phyloP scores from a whole-genome alignment of 2,113 vertebrate genomes.

The Perognathus longimembris region DNA sequence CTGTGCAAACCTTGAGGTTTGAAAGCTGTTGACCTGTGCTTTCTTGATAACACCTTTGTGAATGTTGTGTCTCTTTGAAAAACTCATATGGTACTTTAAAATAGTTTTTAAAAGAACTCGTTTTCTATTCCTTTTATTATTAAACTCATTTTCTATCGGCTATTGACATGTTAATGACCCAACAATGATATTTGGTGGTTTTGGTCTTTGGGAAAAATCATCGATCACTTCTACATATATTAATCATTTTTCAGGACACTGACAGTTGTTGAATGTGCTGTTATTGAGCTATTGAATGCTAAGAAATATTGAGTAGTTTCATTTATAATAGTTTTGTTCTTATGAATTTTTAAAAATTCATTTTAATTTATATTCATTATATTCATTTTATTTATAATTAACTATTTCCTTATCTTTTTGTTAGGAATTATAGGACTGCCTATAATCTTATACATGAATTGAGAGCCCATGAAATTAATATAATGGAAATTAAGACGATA shows the following conservation, averaged over 20 bases:
- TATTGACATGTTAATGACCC: not conserved
- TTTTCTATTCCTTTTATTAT: not conserved
- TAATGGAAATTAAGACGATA: slow-evolving; percentile 99
- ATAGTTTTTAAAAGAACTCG: not conserved
- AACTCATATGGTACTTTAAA: not conserved
- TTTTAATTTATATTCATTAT: too few relatives aligned
- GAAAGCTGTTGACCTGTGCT: not conserved
- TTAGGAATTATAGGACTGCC: slow-evolving; percentile 96
- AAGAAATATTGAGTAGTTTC: slow-evolving; percentile 43
- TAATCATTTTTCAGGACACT: slow-evolving; percentile 11
- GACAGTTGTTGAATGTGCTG: not conserved
- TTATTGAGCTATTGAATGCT: not conserved
- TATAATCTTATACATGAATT: slow-evolving; percentile 97
- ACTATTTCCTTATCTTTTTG: slow-evolving; percentile 32
- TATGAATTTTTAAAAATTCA: slow-evolving; percentile 35
- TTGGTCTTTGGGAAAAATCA: slow-evolving; percentile 13
- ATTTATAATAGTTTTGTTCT: slow-evolving; percentile 41
- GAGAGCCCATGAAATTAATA: slow-evolving; percentile 97
- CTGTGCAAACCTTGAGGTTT: not conserved
- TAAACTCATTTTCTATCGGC: not conserved
- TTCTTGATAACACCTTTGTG: not conserved
- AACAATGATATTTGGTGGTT: not conserved
- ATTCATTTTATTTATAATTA: slow-evolving; percentile 16
- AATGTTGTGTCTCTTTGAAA: not conserved
- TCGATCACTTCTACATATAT: not conserved